phyloP scores from a whole-genome alignment of 2,888 invertebrate genomes.

The Caradrina clavipalpis region DNA sequence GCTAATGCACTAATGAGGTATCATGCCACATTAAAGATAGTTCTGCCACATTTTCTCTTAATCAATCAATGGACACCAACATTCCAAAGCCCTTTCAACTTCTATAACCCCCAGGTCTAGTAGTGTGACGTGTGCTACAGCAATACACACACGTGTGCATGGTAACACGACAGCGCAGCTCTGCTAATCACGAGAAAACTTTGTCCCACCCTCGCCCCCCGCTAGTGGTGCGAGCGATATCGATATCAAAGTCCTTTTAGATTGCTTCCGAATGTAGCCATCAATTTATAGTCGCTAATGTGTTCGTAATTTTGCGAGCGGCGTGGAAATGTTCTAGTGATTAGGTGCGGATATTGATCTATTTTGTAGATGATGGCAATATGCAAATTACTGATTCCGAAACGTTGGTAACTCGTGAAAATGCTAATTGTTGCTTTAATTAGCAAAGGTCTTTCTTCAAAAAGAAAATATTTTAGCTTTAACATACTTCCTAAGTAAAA shows the following conservation, averaged over 20 bases:
- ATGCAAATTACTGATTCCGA: too few relatives aligned
- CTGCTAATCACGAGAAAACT: constrained; percentile 84
- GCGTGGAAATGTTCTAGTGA: constrained; percentile 15
- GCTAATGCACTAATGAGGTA: too few relatives aligned
- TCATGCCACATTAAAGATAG: too few relatives aligned
- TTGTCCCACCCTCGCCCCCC: constrained; percentile 67
- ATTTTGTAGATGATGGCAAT: background rate
- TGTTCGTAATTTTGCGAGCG: constrained; percentile 42
- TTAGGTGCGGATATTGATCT: constrained; percentile 12
- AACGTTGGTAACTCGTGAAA: too few relatives aligned
- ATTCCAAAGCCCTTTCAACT: background rate
- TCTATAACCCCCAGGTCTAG: constrained; percentile 20
- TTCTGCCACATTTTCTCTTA: too few relatives aligned
- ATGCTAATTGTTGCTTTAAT: too few relatives aligned
- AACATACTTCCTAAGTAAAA: too few relatives aligned
- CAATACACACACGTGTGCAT: constrained; percentile 45
- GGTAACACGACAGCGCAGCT: constrained; percentile 65
- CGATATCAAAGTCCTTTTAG: constrained; percentile 56
- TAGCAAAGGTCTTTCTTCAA: too few relatives aligned
- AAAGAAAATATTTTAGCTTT: too few relatives aligned
- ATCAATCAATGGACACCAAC: background rate
- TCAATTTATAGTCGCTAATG: constrained; percentile 42
- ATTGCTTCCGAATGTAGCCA: constrained; percentile 24
- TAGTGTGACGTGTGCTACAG: constrained; percentile 1
- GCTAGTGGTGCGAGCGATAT: constrained; percentile 65